Percentiles rank a stretch among this genome's conserved stretches.
Conservation (phyloP, 2,797 vertebrate genomes). For the Acanthis flammea region DNA sequence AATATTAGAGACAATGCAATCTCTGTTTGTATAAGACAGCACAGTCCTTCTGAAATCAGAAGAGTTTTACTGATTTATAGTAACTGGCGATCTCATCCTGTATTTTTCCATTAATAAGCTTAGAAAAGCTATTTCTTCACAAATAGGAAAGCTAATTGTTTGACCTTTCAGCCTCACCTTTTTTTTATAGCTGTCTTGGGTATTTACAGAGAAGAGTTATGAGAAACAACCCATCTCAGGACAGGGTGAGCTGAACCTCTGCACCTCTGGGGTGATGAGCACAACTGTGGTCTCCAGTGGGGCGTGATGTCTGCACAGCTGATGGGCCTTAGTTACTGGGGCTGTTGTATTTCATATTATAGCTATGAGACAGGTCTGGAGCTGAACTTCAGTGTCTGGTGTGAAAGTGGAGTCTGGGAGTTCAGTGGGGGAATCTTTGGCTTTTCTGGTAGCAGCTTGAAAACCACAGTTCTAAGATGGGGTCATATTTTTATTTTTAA, state of each 20-base stretch:
- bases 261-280: background rate
- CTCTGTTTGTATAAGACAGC: background rate
- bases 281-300: accelerated
- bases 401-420: background rate
- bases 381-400: background rate
- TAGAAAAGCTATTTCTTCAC: constrained; percentile 43
- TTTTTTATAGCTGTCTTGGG: constrained; percentile 8
- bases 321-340: background rate
- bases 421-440: background rate
- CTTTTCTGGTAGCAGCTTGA: background rate
- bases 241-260: background rate
- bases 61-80: constrained; percentile 10
- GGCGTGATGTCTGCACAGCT: background rate
- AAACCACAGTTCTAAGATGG: background rate
- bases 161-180: constrained; percentile 37
- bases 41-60: background rate
- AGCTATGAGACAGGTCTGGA: accelerated
- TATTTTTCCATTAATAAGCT: constrained; percentile 43
- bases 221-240: background rate
- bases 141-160: constrained; percentile 43
- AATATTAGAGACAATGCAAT: background rate
- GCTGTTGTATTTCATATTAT: background rate
- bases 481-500: background rate
- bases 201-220: background rate
- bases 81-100: background rate